phyloP scores from a whole-genome alignment of 2,888 invertebrate genomes.

The Theretra japonica region DNA sequence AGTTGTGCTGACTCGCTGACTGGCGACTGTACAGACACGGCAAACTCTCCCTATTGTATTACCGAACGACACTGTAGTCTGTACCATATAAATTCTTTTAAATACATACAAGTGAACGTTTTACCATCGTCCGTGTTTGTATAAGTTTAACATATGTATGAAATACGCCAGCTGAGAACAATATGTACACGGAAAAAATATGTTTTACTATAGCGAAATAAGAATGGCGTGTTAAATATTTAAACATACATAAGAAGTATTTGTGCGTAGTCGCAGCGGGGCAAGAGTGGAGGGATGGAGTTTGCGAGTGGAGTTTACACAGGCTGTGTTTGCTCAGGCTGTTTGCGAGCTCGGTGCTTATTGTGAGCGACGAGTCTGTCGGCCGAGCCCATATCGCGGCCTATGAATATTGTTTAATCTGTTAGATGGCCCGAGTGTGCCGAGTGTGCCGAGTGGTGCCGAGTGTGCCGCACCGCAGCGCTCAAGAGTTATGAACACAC shows the following conservation, averaged over 20 bases:
- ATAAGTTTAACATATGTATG: not conserved
- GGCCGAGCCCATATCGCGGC: slow-evolving; percentile 41
- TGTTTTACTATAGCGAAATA: slow-evolving; percentile 25
- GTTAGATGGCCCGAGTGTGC: slow-evolving; percentile 48
- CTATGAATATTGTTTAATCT: slow-evolving; percentile 58
- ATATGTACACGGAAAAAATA: slow-evolving; percentile 16
- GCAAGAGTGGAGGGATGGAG: slow-evolving; percentile 45
- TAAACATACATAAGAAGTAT: slow-evolving; percentile 38
- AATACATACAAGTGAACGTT: not conserved
- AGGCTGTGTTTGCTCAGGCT: slow-evolving; percentile 64
- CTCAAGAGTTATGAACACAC: slow-evolving; percentile 40
- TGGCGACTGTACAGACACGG: slow-evolving; percentile 50
- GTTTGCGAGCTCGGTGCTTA: slow-evolving; percentile 67
- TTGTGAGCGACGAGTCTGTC: slow-evolving; percentile 55
- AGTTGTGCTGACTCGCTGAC: slow-evolving; percentile 51
- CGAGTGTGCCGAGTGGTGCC: slow-evolving; percentile 30
- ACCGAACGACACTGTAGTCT: not conserved
- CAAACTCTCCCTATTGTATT: slow-evolving; percentile 47
- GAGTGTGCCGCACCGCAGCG: slow-evolving; percentile 28
- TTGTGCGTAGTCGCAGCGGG: slow-evolving; percentile 42
- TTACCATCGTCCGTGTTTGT: not conserved
- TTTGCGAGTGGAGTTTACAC: slow-evolving; percentile 63
- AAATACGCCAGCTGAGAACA: not conserved
- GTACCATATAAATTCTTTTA: not conserved
- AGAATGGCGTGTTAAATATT: slow-evolving; percentile 37